These are phyloP conservation scores for Acronicta leporina DNA, from an alignment of 2,888 invertebrate genomes.

Conservation along the genomic window DNA sequence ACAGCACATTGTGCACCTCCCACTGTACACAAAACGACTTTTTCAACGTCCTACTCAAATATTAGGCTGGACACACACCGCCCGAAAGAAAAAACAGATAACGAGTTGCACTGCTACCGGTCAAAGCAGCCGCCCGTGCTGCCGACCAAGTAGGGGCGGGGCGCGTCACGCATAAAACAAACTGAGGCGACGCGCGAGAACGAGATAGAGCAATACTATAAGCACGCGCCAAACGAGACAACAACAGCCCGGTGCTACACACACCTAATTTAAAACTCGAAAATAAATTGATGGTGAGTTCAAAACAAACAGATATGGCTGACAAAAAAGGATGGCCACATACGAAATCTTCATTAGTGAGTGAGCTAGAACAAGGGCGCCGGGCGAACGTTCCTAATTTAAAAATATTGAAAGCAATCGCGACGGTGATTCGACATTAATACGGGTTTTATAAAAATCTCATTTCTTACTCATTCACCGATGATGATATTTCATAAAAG, in stretches of 20 bases:
- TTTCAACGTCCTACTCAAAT: conserved; percentile 83
- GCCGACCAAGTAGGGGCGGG: conserved; percentile 80
- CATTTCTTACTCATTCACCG: conserved; percentile 79
- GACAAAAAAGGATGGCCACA: conserved; percentile 85
- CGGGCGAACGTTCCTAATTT: conserved; percentile 74
- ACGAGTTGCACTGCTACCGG: conserved; percentile 85
- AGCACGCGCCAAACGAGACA: conserved; percentile 61
- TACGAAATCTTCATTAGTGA: conserved; percentile 84
- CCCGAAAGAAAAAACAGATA: conserved; percentile 81
- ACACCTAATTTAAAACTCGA: conserved; percentile 86
- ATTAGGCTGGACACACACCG: conserved; percentile 84
- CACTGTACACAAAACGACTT: conserved; percentile 81
- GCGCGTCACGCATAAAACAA: conserved; percentile 88
- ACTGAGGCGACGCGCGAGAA: conserved; percentile 77
- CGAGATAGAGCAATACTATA: conserved; percentile 64
- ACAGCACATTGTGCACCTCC: conserved; percentile 70
- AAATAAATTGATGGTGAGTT: conserved; percentile 87
- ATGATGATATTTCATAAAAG: conserved; percentile 77
- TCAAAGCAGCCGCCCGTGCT: conserved; percentile 80
- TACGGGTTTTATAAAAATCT: conserved; percentile 70
- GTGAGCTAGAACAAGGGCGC: conserved; percentile 77
- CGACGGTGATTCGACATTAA: conserved; percentile 82
- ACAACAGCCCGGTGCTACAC: conserved; percentile 75
- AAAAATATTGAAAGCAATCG: conserved; percentile 74
- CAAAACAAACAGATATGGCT: conserved; percentile 88